phyloP scores from a whole-genome alignment of 2,113 vertebrate species.

The Montifringilla adamsi region DNA sequence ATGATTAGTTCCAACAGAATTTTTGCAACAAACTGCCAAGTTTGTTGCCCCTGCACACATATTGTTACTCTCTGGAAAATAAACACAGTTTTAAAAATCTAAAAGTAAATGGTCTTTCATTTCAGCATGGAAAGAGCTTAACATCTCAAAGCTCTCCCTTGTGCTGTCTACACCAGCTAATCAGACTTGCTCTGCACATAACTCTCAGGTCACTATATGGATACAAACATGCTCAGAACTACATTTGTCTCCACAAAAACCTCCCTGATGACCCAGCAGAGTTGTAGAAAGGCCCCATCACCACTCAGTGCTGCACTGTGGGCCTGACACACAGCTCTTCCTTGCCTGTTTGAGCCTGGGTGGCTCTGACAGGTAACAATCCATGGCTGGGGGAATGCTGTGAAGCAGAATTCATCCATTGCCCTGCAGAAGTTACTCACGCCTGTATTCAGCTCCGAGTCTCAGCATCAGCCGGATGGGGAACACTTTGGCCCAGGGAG shows the following conservation, averaged over 20 bases:
- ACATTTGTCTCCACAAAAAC: background rate
- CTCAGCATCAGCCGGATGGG: slow-evolving; percentile 96
- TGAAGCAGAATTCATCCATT: background rate
- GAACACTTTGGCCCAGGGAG: slow-evolving; percentile 98
- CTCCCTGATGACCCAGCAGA: background rate
- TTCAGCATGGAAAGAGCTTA: background rate
- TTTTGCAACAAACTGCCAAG: background rate
- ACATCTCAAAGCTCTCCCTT: background rate
- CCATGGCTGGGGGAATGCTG: background rate
- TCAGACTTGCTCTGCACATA: background rate
- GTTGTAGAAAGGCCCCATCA: background rate
- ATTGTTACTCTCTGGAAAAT: background rate
- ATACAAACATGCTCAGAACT: background rate
- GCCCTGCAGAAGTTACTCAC: slow-evolving; percentile 77
- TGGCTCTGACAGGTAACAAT: background rate
- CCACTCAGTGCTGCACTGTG: background rate
- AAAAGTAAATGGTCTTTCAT: background rate
- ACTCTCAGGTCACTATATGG: background rate
- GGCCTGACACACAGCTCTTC: background rate
- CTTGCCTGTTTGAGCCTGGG: background rate
- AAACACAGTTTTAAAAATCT: background rate
- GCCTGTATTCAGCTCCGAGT: slow-evolving; percentile 94
- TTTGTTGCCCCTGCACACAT: background rate
- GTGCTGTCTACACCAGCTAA: background rate
- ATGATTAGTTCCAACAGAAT: background rate